Percentiles rank a stretch among this genome's conserved stretches.
Conservation (phyloP, 2,888 invertebrate genomes). For the Xestia c-nigrum region DNA sequence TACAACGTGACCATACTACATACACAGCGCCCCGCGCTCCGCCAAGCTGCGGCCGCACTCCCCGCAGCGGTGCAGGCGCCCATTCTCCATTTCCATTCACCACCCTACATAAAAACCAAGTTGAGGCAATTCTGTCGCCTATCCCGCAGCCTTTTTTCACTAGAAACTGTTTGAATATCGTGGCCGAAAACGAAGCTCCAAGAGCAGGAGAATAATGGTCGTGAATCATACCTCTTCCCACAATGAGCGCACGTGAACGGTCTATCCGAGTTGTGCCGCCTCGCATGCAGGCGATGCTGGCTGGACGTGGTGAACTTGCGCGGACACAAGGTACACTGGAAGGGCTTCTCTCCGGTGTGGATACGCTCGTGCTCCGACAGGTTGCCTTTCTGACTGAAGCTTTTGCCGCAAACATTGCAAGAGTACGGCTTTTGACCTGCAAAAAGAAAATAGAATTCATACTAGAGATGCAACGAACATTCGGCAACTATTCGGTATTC, state of each 20-base stretch:
- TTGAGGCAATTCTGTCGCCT: too few relatives aligned
- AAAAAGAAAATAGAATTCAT: background rate
- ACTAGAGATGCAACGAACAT: too few relatives aligned
- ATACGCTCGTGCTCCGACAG: conserved; percentile 94
- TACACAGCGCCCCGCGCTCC: too few relatives aligned
- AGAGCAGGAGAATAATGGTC: background rate
- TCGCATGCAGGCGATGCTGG: conserved; percentile 92
- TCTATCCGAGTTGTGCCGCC: conserved; percentile 84
- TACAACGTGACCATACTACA: too few relatives aligned
- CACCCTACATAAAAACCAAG: too few relatives aligned
- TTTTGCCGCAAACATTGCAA: conserved; percentile 93
- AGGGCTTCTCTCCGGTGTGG: conserved; percentile 95
- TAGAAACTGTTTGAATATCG: background rate
- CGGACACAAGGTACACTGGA: conserved; percentile 92
- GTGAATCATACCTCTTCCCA: conserved; percentile 65
- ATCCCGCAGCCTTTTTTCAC: background rate
- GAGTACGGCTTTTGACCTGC: conserved; percentile 92
- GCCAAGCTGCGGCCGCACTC: too few relatives aligned
- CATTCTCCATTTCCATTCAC: too few relatives aligned
- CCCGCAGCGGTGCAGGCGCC: too few relatives aligned
- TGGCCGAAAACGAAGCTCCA: background rate
- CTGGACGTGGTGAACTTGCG: conserved; percentile 94
- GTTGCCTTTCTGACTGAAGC: conserved; percentile 95
- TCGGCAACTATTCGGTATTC: too few relatives aligned
- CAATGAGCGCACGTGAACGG: conserved; percentile 87